These are phyloP conservation scores for Austrolebias charrua DNA, from an alignment of 2,797 vertebrate genomes.

Conservation along the genomic window DNA sequence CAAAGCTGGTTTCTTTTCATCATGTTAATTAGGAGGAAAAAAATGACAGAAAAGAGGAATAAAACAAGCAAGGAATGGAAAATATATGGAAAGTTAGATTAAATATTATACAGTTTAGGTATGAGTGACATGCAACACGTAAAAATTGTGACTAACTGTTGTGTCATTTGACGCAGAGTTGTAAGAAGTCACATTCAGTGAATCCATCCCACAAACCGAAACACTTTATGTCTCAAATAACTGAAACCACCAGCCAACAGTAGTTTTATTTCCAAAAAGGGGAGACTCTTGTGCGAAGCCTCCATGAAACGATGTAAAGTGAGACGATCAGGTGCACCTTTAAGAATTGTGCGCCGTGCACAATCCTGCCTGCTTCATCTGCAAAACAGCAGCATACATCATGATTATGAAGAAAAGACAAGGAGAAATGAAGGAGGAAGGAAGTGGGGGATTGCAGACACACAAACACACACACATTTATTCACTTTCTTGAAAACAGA, in stretches of 20 bases:
- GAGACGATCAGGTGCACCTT: conserved; percentile 19
- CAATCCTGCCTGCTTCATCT: conserved; percentile 37
- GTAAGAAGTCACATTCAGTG: conserved; percentile 2
- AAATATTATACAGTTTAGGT: background rate
- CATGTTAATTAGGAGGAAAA: background rate
- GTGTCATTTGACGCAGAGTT: conserved; percentile 5
- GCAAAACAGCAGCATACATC: conserved; percentile 39
- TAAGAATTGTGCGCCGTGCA: conserved; percentile 22
- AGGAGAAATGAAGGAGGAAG: conserved; percentile 10
- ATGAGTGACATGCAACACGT: background rate
- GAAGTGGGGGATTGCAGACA: conserved; percentile 32
- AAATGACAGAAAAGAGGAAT: background rate
- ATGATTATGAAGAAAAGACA: conserved; percentile 21
- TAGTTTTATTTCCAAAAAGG: background rate
- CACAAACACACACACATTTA: conserved; percentile 18
- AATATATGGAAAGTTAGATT: background rate
- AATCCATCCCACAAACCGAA: no score
- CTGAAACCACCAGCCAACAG: no score
- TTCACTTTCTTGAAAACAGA: conserved; percentile 24
- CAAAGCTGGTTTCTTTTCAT: no score
- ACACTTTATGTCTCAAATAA: no score
- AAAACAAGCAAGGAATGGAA: background rate
- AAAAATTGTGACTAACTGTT: background rate
- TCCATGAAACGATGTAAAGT: conserved; percentile 25
- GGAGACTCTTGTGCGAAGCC: conserved; percentile 13